Evolutionary conservation across 2,888 invertebrate genomes (phyloP), one percentile per base, ranked within the genome.

Genomic region (Tachina fera): DNA sequence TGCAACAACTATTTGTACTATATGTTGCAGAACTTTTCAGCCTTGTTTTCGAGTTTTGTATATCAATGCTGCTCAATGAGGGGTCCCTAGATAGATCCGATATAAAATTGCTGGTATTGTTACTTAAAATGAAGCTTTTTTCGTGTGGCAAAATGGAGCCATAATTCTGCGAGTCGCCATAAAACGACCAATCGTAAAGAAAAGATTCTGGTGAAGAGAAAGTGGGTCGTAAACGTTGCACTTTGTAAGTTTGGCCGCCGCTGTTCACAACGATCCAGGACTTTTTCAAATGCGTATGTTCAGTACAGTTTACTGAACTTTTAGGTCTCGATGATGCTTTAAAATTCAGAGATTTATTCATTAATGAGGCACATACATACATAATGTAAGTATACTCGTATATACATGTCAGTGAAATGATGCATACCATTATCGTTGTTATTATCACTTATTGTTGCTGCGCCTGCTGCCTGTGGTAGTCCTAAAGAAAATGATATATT

Each of bases 401-500:
- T n/a, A 0, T 9, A 70, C 10, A 31, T 31, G 31, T 31, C 6
- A 31, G 6, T 60, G 3, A 60, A 63, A 16, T 58, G 31, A 39
- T 67, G 0, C 88, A 87, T 87, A 88, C 89, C 88, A 79, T 78
- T 85, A 83, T 89, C 89, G 61, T 76, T 88, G 43, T 86, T 87
- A 70, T 88, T 83, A 56, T 86, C 83, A 56, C 49, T 85, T 58
- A 31, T 22, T 22, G 31, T 2, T 19, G 67, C 70, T 3, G 83
- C 53, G 6, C 71, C 76, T 8, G 82, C 77, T 19, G 82, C 77
- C 19, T 85, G 88, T 47, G 92, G 91, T 77, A 92, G 88, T 13
- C 92, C 92, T 88, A 92, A 86, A 87, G 92, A 90, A 89, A 92
- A 91, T 81, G 93, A 93, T 89, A 93, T 92, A 89, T 92, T 91